Conservation (phyloP, 1,140 invertebrate genomes). For the Anastrepha ludens region DNA sequence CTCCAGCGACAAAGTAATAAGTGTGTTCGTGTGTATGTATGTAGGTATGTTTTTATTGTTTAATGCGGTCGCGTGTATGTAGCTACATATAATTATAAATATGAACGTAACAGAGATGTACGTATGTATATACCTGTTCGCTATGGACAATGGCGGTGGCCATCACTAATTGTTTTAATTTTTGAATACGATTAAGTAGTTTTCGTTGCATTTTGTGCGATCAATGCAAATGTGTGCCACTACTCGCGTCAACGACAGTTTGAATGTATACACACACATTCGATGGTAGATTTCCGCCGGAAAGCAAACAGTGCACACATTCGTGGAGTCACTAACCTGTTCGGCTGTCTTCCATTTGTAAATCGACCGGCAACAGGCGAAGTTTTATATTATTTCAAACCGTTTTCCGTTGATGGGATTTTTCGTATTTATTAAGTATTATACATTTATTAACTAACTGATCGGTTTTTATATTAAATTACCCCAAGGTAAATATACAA, state of each 20-base stretch:
- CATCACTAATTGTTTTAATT: conserved; percentile 5
- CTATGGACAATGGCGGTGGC: not conserved
- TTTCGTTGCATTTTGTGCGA: not conserved
- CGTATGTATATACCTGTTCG: not conserved
- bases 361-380: not conserved
- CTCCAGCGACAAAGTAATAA: not conserved
- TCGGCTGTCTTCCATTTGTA: not conserved
- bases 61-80: not conserved
- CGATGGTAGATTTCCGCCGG: not conserved
- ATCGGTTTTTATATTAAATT: no score
- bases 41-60: not conserved
- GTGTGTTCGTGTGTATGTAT: not conserved
- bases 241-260: not conserved
- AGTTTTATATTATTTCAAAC: not conserved
- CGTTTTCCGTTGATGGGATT: not conserved
- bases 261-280: not conserved
- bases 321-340: not conserved
- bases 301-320: not conserved
- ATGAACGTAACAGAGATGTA: not conserved
- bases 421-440: not conserved
- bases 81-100: not conserved
- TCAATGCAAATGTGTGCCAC: not conserved
- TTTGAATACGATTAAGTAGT: conserved; percentile 6
- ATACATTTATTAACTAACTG: no score
- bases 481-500: no score